Percentiles rank a stretch among this genome's conserved stretches.
Evolutionary conservation across 2,888 invertebrate species (phyloP).

Genomic region (Acrobeloides nanus): DNA sequence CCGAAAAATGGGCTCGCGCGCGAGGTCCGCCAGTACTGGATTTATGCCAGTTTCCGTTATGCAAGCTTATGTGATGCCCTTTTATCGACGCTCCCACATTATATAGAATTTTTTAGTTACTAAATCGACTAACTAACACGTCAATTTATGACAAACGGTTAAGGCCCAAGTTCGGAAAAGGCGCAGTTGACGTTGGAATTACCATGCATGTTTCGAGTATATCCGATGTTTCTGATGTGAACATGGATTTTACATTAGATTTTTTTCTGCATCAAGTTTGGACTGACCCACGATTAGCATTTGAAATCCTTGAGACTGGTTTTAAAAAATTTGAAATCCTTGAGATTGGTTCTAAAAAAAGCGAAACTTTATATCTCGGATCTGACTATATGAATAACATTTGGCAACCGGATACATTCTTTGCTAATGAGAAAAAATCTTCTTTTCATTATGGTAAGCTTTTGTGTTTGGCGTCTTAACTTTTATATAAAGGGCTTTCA

Average conservation of each 20-base stretch:
- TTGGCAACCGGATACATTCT: constrained; percentile 99
- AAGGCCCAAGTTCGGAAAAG: constrained; percentile 82
- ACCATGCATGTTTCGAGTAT: constrained; percentile 97
- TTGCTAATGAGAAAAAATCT: constrained; percentile 99
- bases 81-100: too few relatives aligned
- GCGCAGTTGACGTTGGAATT: constrained; percentile 88
- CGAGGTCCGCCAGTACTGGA: too few relatives aligned
- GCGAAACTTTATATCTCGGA: constrained; percentile 49
- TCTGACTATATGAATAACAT: constrained; percentile 74
- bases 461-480: too few relatives aligned
- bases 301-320: constrained; percentile 63
- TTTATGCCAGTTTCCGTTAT: too few relatives aligned
- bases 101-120: constrained; percentile 30
- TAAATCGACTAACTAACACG: constrained; percentile 46
- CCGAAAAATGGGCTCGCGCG: too few relatives aligned
- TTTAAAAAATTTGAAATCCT: constrained; percentile 40
- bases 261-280: constrained; percentile 98
- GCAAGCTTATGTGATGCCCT: too few relatives aligned
- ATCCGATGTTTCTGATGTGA: constrained; percentile 87
- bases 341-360: too few relatives aligned
- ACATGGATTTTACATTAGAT: constrained; percentile 53
- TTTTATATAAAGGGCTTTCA: too few relatives aligned
- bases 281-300: constrained; percentile 90
- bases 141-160: constrained; percentile 97
- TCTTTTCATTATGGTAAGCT: constrained; percentile 99